Percentiles rank a stretch among this genome's conserved stretches.
Conservation (phyloP, 1,140 invertebrate species). For the Cecropterus lyciades region DNA sequence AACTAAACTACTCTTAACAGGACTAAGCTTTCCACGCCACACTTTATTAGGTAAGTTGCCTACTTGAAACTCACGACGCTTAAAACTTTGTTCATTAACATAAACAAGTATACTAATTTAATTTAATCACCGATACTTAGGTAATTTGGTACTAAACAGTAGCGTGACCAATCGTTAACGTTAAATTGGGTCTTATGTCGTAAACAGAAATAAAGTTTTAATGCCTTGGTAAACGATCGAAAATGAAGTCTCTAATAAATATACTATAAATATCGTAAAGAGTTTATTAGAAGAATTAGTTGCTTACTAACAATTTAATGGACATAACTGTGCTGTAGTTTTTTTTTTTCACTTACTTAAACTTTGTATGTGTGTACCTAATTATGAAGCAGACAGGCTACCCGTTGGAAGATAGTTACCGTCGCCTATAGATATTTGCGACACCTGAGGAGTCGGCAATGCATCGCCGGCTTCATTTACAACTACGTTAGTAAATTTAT, state of each 20-base stretch:
- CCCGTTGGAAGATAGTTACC: no score
- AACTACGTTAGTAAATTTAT: no score
- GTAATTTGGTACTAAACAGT: constrained; percentile 1
- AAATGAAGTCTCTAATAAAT: background rate
- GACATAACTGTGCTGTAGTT: no score
- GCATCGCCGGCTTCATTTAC: no score
- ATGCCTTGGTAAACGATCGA: background rate
- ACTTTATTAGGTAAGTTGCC: background rate
- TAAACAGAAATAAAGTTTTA: background rate
- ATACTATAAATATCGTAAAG: background rate
- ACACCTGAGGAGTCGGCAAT: no score
- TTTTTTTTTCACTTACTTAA: no score
- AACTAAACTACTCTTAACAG: no score
- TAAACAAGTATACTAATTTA: constrained; percentile 4
- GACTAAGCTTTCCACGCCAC: background rate
- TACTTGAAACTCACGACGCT: background rate
- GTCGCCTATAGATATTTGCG: no score
- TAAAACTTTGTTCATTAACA: background rate
- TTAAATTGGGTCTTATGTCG: background rate
- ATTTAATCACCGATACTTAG: constrained; percentile 1
- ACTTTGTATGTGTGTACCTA: no score
- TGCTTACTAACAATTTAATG: no score
- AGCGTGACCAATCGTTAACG: background rate
- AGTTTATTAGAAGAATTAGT: no score
- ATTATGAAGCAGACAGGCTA: no score